Evolutionary conservation across 2,113 vertebrate genomes (phyloP).

Genomic region (Hydropotes inermis): DNA sequence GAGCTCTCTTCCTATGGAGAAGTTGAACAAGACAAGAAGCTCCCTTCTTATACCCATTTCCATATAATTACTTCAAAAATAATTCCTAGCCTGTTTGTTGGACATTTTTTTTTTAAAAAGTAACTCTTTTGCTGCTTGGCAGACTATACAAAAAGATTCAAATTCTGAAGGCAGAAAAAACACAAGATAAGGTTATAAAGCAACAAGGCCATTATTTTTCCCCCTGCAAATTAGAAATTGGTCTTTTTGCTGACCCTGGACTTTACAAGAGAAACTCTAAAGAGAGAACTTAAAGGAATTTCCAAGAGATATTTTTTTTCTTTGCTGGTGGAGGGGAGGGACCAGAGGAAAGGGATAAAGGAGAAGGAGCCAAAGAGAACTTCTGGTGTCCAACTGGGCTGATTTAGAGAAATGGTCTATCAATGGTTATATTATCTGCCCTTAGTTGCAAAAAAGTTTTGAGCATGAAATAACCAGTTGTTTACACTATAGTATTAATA

Average conservation of each 20-base stretch:
- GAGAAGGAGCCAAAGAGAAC: neutral
- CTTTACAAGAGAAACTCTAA: neutral
- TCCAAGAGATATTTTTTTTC: neutral
- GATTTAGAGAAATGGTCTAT: neutral
- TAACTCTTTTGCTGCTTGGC: neutral
- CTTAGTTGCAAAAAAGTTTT: neutral
- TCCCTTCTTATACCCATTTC: neutral
- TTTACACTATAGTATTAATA: neutral
- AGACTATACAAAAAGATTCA: neutral
- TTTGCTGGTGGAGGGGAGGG: neutral
- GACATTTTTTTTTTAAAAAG: neutral
- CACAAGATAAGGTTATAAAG: neutral
- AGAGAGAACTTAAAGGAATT: neutral
- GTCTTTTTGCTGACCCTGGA: neutral
- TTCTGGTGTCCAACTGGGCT: neutral
- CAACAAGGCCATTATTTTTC: neutral
- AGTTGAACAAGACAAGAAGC: constrained; percentile 52
- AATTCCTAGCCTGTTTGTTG: neutral
- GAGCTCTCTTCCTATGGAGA: constrained; percentile 68
- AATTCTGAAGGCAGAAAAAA: neutral
- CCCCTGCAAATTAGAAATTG: neutral
- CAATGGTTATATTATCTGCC: neutral
- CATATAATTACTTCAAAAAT: neutral
- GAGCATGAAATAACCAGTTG: neutral
- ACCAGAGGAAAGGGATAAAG: neutral